Evolutionary conservation across 2,888 invertebrate genomes (phyloP).

Genomic region (Escarpia spicata): DNA sequence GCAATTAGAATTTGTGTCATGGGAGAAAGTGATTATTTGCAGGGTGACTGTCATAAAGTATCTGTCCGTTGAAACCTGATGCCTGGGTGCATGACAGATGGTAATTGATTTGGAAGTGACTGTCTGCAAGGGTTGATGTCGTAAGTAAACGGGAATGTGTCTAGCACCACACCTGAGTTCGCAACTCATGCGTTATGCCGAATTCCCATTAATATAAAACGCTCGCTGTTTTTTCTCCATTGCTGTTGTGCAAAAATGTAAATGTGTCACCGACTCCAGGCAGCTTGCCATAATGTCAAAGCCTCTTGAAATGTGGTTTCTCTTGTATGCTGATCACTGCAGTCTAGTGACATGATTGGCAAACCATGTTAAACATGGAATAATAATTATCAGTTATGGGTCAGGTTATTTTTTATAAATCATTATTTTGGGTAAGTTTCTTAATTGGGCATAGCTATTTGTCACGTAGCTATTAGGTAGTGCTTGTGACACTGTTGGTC

Average conservation of each 20-base stretch:
- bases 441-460: background rate
- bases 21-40: background rate
- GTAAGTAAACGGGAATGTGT: background rate
- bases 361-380: background rate
- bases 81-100: background rate
- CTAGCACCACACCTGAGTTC: background rate
- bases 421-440: background rate
- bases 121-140: background rate
- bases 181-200: background rate
- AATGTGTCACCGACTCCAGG: background rate
- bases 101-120: slow-evolving; percentile 2
- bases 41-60: background rate
- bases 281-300: background rate
- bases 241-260: slow-evolving; percentile 10
- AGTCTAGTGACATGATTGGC: background rate
- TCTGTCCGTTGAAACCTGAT: background rate
- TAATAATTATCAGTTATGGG: background rate
- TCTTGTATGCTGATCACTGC: background rate
- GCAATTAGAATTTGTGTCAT: background rate
- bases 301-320: background rate
- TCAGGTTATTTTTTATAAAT: background rate
- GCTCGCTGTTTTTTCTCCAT: background rate
- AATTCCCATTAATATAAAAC: background rate
- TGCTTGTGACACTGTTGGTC: background rate
- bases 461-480: background rate